These are phyloP conservation scores for Nothocercus julius DNA, from an alignment of 2,113 vertebrate species.

Conservation along the genomic window DNA sequence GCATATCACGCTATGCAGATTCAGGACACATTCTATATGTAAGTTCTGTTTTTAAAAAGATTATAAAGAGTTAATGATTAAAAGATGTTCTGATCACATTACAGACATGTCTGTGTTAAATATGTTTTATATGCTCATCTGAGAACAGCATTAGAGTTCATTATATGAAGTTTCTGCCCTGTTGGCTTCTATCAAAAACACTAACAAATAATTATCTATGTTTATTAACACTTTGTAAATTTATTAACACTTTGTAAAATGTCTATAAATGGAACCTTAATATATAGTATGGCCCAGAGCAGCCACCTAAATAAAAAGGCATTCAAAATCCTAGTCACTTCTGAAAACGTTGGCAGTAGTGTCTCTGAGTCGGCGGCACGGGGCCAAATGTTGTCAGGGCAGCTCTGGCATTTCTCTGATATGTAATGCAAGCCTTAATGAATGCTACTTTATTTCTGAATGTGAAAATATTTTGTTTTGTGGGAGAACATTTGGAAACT, in stretches of 20 bases:
- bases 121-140: neutral
- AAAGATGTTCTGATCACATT: neutral
- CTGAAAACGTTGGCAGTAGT: neutral
- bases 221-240: slow-evolving; percentile 65
- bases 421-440: neutral
- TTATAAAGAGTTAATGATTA: neutral
- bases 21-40: neutral
- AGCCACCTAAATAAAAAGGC: slow-evolving; percentile 1
- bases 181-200: slow-evolving; percentile 51
- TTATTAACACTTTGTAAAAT: slow-evolving; percentile 63
- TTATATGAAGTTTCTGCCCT: neutral
- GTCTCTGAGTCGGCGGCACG: neutral
- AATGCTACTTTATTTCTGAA: slow-evolving; percentile 10
- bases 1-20: neutral
- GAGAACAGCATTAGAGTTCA: neutral
- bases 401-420: slow-evolving; percentile 32
- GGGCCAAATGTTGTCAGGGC: slow-evolving; percentile 47
- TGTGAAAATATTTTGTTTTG: neutral
- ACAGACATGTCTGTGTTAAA: neutral
- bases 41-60: neutral
- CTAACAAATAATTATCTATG: neutral
- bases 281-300: neutral
- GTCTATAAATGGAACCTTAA: slow-evolving; percentile 23
- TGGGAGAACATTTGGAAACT: neutral
- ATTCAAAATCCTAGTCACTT: neutral